These are phyloP conservation scores for Phymanthus crucifer DNA, from an alignment of 92 coral and sea anemone species.

Conservation along the genomic window DNA sequence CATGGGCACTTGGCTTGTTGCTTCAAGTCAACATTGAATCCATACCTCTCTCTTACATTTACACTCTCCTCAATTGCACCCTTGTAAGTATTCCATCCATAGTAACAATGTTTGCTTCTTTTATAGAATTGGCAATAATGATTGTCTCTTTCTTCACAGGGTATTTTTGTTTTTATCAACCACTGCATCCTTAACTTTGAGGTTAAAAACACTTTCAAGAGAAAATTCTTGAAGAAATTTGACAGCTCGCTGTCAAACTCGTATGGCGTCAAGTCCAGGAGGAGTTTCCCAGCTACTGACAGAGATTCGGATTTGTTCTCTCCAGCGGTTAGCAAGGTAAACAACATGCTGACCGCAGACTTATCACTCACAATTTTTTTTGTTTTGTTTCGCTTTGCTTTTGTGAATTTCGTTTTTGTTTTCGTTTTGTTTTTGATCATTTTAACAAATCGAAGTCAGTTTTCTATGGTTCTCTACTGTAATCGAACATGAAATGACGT, in stretches of 20 bases:
- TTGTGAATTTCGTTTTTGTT: too few species aligned
- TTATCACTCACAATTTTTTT: too few species aligned
- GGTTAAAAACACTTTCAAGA: constrained; percentile 55
- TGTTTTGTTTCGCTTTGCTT: too few species aligned
- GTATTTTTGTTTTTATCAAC: constrained; percentile 68
- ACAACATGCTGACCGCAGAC: neutral
- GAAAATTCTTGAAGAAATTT: constrained; percentile 42
- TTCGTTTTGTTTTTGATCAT: too few species aligned
- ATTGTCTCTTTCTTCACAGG: constrained; percentile 46
- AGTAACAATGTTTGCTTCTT: neutral
- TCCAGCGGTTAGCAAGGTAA: constrained; percentile 69
- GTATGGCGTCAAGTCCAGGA: constrained; percentile 22
- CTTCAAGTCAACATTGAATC: constrained; percentile 71
- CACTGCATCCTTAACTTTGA: constrained; percentile 66
- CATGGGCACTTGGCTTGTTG: constrained; percentile 90
- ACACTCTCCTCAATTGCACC: constrained; percentile 68
- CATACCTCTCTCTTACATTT: constrained; percentile 65
- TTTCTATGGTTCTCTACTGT: too few species aligned
- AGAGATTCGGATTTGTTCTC: constrained; percentile 60
- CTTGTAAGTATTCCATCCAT: constrained; percentile 56
- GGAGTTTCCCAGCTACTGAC: constrained; percentile 5
- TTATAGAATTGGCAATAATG: neutral
- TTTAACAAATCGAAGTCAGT: too few species aligned
- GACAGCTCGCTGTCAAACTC: constrained; percentile 9
- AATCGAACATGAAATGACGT: too few species aligned